phyloP scores from a whole-genome alignment of 1,140 invertebrate genomes.

The Phocides pigmalion region DNA sequence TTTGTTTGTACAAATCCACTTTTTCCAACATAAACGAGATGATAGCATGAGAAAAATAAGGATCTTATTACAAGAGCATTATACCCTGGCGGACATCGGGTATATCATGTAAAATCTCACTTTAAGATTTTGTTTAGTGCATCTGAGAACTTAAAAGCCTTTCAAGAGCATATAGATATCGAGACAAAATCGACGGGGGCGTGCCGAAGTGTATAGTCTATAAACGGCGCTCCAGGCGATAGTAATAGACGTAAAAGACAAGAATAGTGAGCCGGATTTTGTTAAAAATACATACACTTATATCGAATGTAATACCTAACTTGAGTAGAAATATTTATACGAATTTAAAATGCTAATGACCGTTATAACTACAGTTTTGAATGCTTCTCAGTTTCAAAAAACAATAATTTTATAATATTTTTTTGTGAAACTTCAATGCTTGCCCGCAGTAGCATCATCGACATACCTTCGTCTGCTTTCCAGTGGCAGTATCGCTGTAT shows the following conservation, averaged over 20 bases:
- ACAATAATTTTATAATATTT: too few relatives aligned
- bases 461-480: too few relatives aligned
- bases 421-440: too few relatives aligned
- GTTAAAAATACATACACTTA: background rate
- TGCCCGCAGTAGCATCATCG: too few relatives aligned
- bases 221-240: background rate
- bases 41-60: background rate
- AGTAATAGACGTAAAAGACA: background rate
- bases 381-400: too few relatives aligned
- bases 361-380: too few relatives aligned
- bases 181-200: background rate
- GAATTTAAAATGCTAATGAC: too few relatives aligned
- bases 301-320: too few relatives aligned
- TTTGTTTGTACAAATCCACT: background rate
- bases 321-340: too few relatives aligned
- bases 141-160: background rate
- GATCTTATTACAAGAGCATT: background rate
- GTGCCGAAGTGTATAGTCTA: background rate
- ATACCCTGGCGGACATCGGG: background rate
- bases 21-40: background rate
- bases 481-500: too few relatives aligned
- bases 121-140: background rate
- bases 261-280: background rate
- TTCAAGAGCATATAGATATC: background rate
- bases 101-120: background rate